Evolutionary conservation across 2,888 invertebrate genomes (phyloP), one percentile per base, ranked within the genome.

Genomic region (Amblyjoppa proteus): DNA sequence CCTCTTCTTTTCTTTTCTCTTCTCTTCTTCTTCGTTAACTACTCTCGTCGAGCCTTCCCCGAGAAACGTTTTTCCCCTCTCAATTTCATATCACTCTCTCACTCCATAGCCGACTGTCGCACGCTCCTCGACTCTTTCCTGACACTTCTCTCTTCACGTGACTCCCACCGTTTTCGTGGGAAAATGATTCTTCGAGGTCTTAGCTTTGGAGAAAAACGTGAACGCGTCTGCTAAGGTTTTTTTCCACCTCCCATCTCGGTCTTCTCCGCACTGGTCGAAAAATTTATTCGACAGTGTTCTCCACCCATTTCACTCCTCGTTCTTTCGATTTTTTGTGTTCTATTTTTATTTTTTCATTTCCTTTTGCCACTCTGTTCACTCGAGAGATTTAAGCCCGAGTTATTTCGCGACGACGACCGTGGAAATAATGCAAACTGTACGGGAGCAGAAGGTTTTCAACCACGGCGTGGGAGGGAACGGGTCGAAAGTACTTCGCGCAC

Each of bases 121-220:
- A 28, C 56, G 38, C 7, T 64, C 34, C 49, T 64, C 20, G 28
- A 75, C 31, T 45, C 49, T 28, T 75, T 45, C 16, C 11, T 11
- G 49, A 49, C 64, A 64, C 49, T 51, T 28, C 66, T 76, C 58
- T 68, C 68, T 66, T 58, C 31, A 31, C 45, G n/a, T 38, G 25
- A 7, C 58, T 74, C 53, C 9, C 34, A 28, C 49, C 58, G 56
- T 70, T 51, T 53, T 79, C 79, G 75, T 79, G 70, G 75, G 75
- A 51, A 70, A 45, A 28, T 34, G 25, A 61, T 74, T 79, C 49
- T 74, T 78, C 69, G 53, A 79, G 69, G 61, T 56, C 58, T 74
- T 13, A 78, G 49, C 25, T 31, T 6, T 16, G 38, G 28, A 13
- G 41, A 58, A 41, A 70, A 66, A 53, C 66, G 76, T 25, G 16